These are phyloP conservation scores for Columbina picui DNA, from an alignment of 2,113 vertebrate species.

Conservation along the genomic window DNA sequence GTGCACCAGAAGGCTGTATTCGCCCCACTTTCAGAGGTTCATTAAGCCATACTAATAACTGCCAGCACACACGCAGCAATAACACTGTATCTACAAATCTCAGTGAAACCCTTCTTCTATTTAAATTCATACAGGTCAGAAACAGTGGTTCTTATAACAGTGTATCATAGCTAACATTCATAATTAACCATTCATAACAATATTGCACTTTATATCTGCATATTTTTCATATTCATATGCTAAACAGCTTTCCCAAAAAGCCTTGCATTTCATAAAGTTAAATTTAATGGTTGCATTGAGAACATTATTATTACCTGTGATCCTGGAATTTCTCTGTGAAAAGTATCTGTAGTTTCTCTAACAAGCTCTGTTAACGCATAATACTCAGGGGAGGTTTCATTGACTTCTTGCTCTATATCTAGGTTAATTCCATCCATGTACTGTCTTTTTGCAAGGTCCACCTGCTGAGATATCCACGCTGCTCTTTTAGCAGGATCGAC, in stretches of 20 bases:
- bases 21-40: not conserved
- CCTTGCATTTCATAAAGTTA: not conserved
- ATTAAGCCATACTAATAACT: not conserved
- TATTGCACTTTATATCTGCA: not conserved
- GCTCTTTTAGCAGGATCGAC: slow-evolving; percentile 84
- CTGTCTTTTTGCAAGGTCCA: slow-evolving; percentile 87
- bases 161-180: not conserved
- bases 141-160: not conserved
- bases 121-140: not conserved
- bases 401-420: slow-evolving; percentile 90
- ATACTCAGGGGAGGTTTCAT: slow-evolving; percentile 82
- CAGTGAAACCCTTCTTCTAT: not conserved
- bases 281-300: not conserved
- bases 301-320: slow-evolving; percentile 85
- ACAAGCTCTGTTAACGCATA: slow-evolving; percentile 88
- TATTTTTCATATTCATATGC: not conserved
- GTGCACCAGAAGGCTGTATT: not conserved
- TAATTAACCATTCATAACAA: not conserved
- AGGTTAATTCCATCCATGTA: slow-evolving; percentile 98
- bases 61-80: not conserved
- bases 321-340: slow-evolving; percentile 90
- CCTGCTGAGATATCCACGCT: slow-evolving; percentile 86
- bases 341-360: slow-evolving; percentile 87
- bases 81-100: not conserved
- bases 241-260: not conserved